Evolutionary conservation across 1,140 invertebrate genomes (phyloP).

Genomic region (Drosophila biarmipes): DNA sequence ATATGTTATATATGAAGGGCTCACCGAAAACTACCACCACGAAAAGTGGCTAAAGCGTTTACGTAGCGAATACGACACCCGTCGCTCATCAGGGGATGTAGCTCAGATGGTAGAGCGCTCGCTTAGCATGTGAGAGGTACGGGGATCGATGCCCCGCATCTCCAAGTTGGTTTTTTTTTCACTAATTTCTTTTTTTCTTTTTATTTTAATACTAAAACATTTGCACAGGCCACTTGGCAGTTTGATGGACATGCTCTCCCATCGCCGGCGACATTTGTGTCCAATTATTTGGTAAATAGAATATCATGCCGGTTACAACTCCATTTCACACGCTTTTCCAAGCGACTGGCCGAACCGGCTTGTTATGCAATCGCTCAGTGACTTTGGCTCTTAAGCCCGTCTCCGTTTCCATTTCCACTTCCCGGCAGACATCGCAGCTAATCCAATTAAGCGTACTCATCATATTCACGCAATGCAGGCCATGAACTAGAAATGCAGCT

Average conservation of each 20-base stretch:
- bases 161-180: conserved; percentile 27
- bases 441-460: conserved; percentile 78
- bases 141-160: conserved; percentile 90
- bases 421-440: conserved; percentile 61
- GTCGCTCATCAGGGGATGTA: conserved; percentile 7
- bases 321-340: conserved; percentile 64
- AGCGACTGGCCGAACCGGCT: conserved; percentile 21
- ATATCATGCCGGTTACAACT: conserved; percentile 55
- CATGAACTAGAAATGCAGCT: conserved; percentile 65
- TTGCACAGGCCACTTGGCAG: conserved; percentile 7
- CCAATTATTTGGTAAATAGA: conserved; percentile 55
- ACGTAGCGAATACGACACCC: neutral
- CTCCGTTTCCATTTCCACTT: conserved; percentile 45
- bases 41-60: neutral
- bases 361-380: conserved; percentile 67
- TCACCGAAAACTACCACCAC: neutral
- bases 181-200: conserved; percentile 13
- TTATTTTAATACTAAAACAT: too few species aligned
- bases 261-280: conserved; percentile 45
- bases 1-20: too few species aligned
- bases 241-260: conserved; percentile 40
- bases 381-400: conserved; percentile 38
- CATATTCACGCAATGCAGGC: conserved; percentile 76
- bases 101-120: conserved; percentile 91
- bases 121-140: conserved; percentile 93